Conservation (phyloP, 2,888 invertebrate species). For the Noctua janthina region DNA sequence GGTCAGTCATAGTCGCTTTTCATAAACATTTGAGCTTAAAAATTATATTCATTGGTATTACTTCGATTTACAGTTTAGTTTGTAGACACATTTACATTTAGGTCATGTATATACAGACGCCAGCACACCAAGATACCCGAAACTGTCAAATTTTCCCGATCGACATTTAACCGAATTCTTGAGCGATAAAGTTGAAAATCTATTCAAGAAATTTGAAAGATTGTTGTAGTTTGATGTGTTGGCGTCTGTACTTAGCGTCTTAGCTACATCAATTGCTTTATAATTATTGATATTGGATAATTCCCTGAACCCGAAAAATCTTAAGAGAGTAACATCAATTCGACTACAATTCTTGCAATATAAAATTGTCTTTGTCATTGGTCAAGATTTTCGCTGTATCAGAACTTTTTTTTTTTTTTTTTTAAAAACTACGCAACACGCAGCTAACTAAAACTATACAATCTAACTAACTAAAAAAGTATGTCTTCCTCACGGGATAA, state of each 20-base stretch:
- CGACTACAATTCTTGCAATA: background rate
- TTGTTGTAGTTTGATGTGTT: no score
- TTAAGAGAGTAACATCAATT: background rate
- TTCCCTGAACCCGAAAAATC: background rate
- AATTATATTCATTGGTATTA: background rate
- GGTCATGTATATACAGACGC: background rate
- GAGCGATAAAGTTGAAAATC: no score
- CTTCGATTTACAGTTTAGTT: background rate
- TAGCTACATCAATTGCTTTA: no score
- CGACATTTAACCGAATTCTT: no score
- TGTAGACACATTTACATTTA: background rate
- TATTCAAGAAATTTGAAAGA: no score
- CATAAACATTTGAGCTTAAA: background rate
- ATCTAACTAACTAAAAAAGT: no score
- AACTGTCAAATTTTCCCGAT: no score
- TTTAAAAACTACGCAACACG: no score
- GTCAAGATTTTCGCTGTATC: conserved; percentile 16
- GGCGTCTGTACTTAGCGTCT: no score
- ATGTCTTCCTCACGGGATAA: conserved; percentile 1
- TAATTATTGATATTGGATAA: background rate
- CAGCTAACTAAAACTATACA: no score
- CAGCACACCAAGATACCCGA: no score
- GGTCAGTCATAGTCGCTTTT: conserved; percentile 67
- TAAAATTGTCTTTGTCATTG: background rate
- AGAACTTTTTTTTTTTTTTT: no score